phyloP scores from a whole-genome alignment of 2,888 invertebrate genomes.

The Eucera pruinosa region DNA sequence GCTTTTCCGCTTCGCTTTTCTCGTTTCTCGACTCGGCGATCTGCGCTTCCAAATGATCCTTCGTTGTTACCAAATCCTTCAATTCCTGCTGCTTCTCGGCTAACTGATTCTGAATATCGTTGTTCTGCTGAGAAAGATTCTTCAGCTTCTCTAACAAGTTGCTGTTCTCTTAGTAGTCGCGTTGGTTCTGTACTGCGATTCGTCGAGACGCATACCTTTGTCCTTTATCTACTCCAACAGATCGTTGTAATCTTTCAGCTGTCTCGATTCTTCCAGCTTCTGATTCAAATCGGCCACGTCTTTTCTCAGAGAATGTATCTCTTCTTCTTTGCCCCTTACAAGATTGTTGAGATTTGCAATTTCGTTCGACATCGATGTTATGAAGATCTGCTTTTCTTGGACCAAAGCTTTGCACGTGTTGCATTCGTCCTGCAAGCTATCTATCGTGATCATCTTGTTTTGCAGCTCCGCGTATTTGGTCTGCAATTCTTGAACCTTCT shows the following conservation, averaged over 20 bases:
- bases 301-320: constrained; percentile 56
- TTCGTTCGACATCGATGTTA: constrained; percentile 74
- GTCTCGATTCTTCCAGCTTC: constrained; percentile 84
- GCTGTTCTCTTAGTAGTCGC: constrained; percentile 61
- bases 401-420: constrained; percentile 85
- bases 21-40: constrained; percentile 76
- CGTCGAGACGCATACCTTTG: constrained; percentile 83
- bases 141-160: constrained; percentile 82
- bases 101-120: constrained; percentile 59
- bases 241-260: constrained; percentile 87
- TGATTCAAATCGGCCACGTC: constrained; percentile 71
- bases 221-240: constrained; percentile 86
- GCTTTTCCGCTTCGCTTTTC: constrained; percentile 64
- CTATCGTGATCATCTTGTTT: constrained; percentile 73
- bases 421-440: constrained; percentile 83
- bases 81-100: constrained; percentile 84
- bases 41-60: constrained; percentile 77
- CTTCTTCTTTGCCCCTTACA: constrained; percentile 66
- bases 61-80: constrained; percentile 79
- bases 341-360: constrained; percentile 63
- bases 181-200: constrained; percentile 63
- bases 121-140: constrained; percentile 76
- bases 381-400: constrained; percentile 86
- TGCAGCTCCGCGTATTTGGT: constrained; percentile 72
- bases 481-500: constrained; percentile 84